Base-by-base conservation (phyloP, 64 coral and sea anemone species). In the Montipora foliosa region DNA sequence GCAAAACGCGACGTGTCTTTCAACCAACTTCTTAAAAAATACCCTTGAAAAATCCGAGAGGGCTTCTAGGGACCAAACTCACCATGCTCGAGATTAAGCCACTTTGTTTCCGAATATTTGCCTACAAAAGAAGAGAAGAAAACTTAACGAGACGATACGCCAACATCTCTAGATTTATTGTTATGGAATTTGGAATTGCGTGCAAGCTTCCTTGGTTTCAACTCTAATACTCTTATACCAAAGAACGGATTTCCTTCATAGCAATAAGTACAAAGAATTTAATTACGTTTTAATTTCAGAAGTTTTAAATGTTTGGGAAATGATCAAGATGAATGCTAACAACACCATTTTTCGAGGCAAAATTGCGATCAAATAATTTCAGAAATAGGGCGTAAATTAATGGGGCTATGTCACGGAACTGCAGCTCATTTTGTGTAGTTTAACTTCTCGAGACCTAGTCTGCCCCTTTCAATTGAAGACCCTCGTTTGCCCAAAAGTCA, bases 51-150 rank as follows among this genome's bases (percentile, higher is more conserved):
- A 57, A 11, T 8, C 6, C 53, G 53, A 11, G 1, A 2, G 37
- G 53, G 6, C 6, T 11, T 64, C 14, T 64, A 15, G 11, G 0
- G 15, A 64, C 9, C 60, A 1, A 37, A 93, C 92, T 80, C 44
- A 93, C 92, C 92, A 51, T 88, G 77, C 88, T 93, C 92, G 8
- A 93, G 78, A 49, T 81, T 93, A 24, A 93, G 74, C 92, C 92
- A 93, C 16, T 88, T 93, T 9, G 92, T 93, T n/a, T 76, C 83
- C 0, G 92, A 93, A 47, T 87, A 68, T 48, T 93, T 93, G 16
- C 78, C 92, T 93, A 60, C 11, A 78, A 93, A 58, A 45, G 25
- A 17, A 67, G 21, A 6, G 12, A 21, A 2, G 12, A 15, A 51
- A n/a, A 76, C 9, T 14, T 68, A n/a, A n/a, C 3, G 20, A 19